These are phyloP conservation scores for Xiphophorus couchianus DNA, from an alignment of 2,113 vertebrate species.

Conservation along the genomic window DNA sequence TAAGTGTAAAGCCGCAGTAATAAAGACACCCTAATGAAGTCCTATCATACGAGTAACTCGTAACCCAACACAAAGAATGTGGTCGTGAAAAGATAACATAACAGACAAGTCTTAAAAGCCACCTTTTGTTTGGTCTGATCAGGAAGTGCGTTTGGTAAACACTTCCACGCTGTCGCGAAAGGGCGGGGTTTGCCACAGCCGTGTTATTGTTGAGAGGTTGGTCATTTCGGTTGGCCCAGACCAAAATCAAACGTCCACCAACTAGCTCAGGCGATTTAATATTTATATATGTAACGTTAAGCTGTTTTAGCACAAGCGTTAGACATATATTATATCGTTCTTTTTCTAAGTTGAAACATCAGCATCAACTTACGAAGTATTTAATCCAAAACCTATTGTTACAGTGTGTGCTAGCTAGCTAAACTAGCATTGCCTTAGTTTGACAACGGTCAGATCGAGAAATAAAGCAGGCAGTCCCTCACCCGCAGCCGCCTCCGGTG, in stretches of 20 bases:
- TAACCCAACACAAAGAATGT: rapidly evolving
- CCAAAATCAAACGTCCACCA: conserved; percentile 11
- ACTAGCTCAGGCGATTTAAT: not conserved
- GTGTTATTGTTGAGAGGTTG: conserved; percentile 17
- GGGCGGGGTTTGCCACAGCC: conserved; percentile 27
- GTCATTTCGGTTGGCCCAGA: not conserved
- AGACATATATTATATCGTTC: not conserved
- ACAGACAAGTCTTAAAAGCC: conserved; percentile 46
- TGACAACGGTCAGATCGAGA: not conserved
- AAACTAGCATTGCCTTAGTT: conserved; percentile 10
- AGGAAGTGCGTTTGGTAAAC: conserved; percentile 56
- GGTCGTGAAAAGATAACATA: not conserved
- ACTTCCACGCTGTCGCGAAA: not conserved
- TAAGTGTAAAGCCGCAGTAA: rapidly evolving
- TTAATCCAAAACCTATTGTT: not conserved
- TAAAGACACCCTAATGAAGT: rapidly evolving
- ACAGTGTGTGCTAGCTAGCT: not conserved
- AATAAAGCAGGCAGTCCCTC: conserved; percentile 33
- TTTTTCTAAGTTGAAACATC: not conserved
- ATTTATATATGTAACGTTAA: not conserved
- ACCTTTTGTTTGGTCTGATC: conserved; percentile 37
- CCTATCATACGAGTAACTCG: rapidly evolving
- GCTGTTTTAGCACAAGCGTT: not conserved
- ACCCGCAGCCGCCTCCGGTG: conserved; percentile 70
- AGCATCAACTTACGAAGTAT: not conserved